These are phyloP conservation scores for Alouatta palliata DNA, from an alignment of 2,113 vertebrate genomes.

Conservation along the genomic window DNA sequence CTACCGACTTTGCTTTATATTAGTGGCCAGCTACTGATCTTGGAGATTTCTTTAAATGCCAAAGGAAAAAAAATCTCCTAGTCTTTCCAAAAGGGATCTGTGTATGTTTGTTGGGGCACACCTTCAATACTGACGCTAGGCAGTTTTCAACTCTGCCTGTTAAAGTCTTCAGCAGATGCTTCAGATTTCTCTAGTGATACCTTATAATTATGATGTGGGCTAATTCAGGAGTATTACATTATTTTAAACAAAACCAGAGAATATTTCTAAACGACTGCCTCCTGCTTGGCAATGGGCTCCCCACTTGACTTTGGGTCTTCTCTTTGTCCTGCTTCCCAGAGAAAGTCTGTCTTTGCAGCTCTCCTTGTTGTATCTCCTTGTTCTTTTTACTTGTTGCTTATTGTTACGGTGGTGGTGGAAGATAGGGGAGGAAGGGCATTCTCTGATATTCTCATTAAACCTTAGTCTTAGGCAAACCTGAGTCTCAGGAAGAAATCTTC, in stretches of 20 bases:
- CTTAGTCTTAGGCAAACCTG: not conserved
- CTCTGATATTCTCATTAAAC: not conserved
- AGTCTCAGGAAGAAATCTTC: not conserved
- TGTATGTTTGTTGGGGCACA: not conserved
- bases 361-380: not conserved
- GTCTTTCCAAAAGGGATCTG: not conserved
- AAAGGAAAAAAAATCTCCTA: not conserved
- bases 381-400: not conserved
- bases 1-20: not conserved
- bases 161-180: not conserved
- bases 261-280: slow-evolving; percentile 18
- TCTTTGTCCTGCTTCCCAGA: not conserved
- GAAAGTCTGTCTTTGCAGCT: not conserved
- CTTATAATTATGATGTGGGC: not conserved
- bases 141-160: not conserved
- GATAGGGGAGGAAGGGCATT: not conserved
- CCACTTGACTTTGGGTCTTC: not conserved
- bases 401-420: not conserved
- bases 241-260: slow-evolving; percentile 27
- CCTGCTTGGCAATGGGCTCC: not conserved
- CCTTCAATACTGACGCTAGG: not conserved
- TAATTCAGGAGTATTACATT: not conserved
- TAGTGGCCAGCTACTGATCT: not conserved
- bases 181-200: not conserved
- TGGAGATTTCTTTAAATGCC: slow-evolving; percentile 20